Evolutionary conservation across 2,888 invertebrate species (phyloP).

Genomic region (Phortica magna): DNA sequence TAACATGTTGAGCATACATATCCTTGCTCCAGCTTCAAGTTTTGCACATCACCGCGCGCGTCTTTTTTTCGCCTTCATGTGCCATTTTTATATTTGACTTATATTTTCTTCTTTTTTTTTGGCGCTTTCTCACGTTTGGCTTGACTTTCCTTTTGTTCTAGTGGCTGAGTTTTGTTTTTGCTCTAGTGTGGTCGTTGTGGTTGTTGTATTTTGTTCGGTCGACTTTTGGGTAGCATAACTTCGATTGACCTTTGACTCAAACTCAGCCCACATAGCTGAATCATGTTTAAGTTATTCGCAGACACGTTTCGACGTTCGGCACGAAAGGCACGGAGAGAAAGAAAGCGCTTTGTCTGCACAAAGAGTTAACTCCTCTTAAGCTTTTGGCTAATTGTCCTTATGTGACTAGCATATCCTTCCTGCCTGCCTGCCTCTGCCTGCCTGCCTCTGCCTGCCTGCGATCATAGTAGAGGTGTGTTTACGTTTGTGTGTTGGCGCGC

Average conservation of each 20-base stretch:
- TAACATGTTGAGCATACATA: conserved; percentile 58
- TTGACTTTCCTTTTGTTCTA: conserved; percentile 20
- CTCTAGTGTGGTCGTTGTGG: neutral
- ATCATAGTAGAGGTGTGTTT: neutral
- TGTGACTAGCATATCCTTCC: conserved; percentile 69
- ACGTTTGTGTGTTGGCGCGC: neutral
- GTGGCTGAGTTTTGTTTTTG: conserved; percentile 25
- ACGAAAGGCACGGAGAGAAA: neutral
- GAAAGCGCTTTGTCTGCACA: neutral
- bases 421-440: conserved; percentile 47
- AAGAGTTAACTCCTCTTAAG: conserved; percentile 65
- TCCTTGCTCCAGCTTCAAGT: conserved; percentile 36
- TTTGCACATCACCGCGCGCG: neutral
- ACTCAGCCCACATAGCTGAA: conserved; percentile 22
- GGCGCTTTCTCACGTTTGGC: conserved; percentile 46
- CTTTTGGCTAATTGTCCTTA: conserved; percentile 73
- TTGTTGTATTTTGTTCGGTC: neutral
- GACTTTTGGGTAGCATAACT: conserved; percentile 53
- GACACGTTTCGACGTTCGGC: conserved; percentile 48
- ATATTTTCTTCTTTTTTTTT: conserved; percentile 60
- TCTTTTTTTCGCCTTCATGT: conserved; percentile 36
- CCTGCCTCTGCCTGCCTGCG: neutral
- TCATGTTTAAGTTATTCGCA: conserved; percentile 44
- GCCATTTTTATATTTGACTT: conserved; percentile 43
- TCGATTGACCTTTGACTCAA: conserved; percentile 70